Evolutionary conservation across 2,113 vertebrate genomes (phyloP).

Genomic region (Amphiprion percula): DNA sequence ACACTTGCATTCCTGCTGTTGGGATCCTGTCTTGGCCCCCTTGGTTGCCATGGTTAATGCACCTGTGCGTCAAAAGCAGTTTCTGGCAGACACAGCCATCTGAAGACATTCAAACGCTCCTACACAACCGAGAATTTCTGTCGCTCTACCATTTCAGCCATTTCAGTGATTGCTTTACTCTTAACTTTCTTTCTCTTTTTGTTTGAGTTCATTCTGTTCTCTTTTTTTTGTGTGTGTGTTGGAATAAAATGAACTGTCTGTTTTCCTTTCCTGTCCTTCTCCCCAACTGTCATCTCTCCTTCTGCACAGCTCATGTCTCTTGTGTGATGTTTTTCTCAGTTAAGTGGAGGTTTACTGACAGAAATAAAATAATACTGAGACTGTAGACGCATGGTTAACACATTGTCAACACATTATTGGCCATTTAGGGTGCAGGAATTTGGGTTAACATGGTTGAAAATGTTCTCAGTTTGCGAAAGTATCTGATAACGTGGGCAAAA

Average conservation of each 20-base stretch:
- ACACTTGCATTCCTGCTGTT: conserved; percentile 74
- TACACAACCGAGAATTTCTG: neutral
- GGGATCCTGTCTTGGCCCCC: conserved; percentile 59
- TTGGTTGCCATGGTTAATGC: conserved; percentile 71
- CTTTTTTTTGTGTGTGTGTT: neutral
- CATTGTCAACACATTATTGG: conserved; percentile 22
- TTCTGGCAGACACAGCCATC: conserved; percentile 40
- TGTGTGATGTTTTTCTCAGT: conserved; percentile 12
- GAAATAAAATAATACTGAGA: conserved; percentile 20
- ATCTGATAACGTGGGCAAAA: conserved; percentile 51
- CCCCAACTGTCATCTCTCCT: neutral
- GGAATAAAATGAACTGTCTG: neutral
- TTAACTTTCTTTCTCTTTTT: neutral
- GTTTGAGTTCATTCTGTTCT: neutral
- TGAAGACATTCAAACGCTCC: conserved; percentile 3
- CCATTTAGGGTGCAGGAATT: conserved; percentile 53
- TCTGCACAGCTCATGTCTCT: conserved; percentile 2
- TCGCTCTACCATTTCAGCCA: neutral
- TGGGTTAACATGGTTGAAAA: conserved; percentile 54
- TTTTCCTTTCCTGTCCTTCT: neutral
- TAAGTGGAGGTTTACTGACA: conserved; percentile 48
- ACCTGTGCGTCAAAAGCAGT: conserved; percentile 72
- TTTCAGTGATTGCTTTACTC: neutral
- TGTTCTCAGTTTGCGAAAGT: conserved; percentile 55
- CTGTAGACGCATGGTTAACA: conserved; percentile 5